phyloP scores from a whole-genome alignment of 2,888 invertebrate species.

The Anthoptus insignis region DNA sequence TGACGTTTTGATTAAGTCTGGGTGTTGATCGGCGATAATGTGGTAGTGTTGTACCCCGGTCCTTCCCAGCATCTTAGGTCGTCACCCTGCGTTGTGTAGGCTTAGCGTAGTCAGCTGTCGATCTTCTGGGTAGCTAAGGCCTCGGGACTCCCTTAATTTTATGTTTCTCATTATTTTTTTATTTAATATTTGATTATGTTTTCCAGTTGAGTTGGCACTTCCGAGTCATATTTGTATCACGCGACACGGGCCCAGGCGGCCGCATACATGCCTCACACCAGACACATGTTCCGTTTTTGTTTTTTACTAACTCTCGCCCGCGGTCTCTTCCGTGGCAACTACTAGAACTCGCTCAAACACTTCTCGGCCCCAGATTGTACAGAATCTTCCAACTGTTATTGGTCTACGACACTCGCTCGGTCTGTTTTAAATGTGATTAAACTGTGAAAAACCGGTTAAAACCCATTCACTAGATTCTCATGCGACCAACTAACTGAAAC shows the following conservation, averaged over 20 bases:
- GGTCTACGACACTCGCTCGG: conserved; percentile 11
- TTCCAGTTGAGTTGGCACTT: conserved; percentile 69
- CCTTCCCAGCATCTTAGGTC: conserved; percentile 63
- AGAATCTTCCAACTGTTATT: conserved; percentile 37
- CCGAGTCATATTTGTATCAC: conserved; percentile 81
- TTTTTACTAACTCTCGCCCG: conserved; percentile 40
- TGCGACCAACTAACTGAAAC: conserved; percentile 13
- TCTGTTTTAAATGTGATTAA: conserved; percentile 28
- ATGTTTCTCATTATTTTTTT: conserved; percentile 58
- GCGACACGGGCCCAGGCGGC: conserved; percentile 70
- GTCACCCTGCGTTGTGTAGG: conserved; percentile 75
- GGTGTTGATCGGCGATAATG: conserved; percentile 54
- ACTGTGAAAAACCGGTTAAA: conserved; percentile 54
- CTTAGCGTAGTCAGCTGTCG: conserved; percentile 63
- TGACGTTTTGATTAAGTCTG: conserved; percentile 52
- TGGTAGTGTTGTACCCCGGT: conserved; percentile 54
- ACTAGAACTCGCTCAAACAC: conserved; percentile 17
- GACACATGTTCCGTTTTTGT: conserved; percentile 62
- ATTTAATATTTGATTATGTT: conserved; percentile 57
- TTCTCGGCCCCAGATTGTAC: conserved; percentile 6
- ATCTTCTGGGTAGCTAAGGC: conserved; percentile 72
- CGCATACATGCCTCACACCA: conserved; percentile 77
- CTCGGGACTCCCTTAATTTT: conserved; percentile 63
- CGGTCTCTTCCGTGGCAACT: conserved; percentile 43
- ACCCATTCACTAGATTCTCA: conserved; percentile 41